Evolutionary conservation across 2,797 vertebrate species (phyloP).

Genomic region (Poeciliopsis paucimaculata): DNA sequence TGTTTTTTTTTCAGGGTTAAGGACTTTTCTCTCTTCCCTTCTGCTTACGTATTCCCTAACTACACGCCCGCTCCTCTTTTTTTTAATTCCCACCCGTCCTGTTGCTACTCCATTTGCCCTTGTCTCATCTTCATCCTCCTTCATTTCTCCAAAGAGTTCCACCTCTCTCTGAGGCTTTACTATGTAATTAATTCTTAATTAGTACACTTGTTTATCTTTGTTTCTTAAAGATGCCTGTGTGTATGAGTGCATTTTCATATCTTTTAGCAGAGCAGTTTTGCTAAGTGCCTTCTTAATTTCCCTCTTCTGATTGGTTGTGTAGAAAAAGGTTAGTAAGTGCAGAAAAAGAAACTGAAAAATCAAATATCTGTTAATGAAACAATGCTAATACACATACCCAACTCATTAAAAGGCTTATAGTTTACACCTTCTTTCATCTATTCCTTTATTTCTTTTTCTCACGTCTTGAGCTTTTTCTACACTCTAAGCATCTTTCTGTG

Average conservation of each 20-base stretch:
- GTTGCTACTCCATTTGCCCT: background rate
- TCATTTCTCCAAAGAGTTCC: constrained; percentile 45
- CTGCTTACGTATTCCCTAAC: background rate
- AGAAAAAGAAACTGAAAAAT: constrained; percentile 46
- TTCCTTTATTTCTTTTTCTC: constrained; percentile 4
- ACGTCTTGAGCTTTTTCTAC: background rate
- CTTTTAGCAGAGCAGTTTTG: constrained; percentile 43
- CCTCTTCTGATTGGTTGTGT: constrained; percentile 49
- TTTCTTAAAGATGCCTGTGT: constrained; percentile 67
- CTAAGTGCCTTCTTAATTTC: constrained; percentile 53
- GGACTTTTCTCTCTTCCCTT: background rate
- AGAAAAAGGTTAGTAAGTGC: constrained; percentile 45
- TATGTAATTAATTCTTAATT: constrained; percentile 79
- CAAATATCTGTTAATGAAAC: constrained; percentile 51
- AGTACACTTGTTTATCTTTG: constrained; percentile 78
- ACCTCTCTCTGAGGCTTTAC: constrained; percentile 57
- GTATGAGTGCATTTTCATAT: constrained; percentile 12
- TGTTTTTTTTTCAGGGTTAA: background rate
- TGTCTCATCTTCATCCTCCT: constrained; percentile 15
- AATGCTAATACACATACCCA: constrained; percentile 13
- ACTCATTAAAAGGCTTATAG: constrained; percentile 50
- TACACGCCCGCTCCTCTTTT: background rate
- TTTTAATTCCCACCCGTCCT: constrained; percentile 1
- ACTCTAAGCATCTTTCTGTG: background rate
- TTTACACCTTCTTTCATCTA: constrained; percentile 28